Evolutionary conservation across 1,140 invertebrate species (phyloP).

Genomic region (Brachionus angularis): DNA sequence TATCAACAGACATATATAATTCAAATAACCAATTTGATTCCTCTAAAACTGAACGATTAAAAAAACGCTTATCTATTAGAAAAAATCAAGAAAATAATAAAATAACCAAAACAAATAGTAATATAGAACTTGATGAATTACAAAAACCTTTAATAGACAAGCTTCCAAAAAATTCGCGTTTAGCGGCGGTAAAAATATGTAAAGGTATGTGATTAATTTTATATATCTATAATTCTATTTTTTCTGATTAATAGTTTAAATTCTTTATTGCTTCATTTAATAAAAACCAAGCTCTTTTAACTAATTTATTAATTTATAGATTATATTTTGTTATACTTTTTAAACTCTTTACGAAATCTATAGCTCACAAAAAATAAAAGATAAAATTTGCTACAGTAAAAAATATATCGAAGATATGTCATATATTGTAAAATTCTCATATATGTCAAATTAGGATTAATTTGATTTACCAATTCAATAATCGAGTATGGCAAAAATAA

Average conservation of each 20-base stretch:
- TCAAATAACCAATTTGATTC: neutral
- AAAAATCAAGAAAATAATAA: no score
- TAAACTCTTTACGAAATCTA: constrained; percentile 29
- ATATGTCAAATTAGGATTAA: constrained; percentile 4
- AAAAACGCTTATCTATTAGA: constrained; percentile 17
- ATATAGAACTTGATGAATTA: neutral
- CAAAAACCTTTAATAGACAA: constrained; percentile 5
- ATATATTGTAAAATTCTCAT: constrained; percentile 35
- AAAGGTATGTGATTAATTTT: no score
- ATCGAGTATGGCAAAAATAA: constrained; percentile 33
- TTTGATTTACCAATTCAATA: constrained; percentile 28
- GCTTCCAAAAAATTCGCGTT: neutral
- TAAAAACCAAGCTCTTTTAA: neutral
- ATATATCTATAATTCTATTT: no score
- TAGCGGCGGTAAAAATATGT: constrained; percentile 26
- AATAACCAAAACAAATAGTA: no score
- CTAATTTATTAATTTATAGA: neutral
- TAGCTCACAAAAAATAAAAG: constrained; percentile 17
- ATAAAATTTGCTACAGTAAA: constrained; percentile 37
- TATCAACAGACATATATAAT: neutral
- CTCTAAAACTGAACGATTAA: neutral
- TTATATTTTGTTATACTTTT: neutral
- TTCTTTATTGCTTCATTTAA: no score
- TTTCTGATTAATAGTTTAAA: constrained; percentile 19
- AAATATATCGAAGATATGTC: constrained; percentile 32